Evolutionary conservation across 2,888 invertebrate genomes (phyloP).

Genomic region (Cremastinae sp.): DNA sequence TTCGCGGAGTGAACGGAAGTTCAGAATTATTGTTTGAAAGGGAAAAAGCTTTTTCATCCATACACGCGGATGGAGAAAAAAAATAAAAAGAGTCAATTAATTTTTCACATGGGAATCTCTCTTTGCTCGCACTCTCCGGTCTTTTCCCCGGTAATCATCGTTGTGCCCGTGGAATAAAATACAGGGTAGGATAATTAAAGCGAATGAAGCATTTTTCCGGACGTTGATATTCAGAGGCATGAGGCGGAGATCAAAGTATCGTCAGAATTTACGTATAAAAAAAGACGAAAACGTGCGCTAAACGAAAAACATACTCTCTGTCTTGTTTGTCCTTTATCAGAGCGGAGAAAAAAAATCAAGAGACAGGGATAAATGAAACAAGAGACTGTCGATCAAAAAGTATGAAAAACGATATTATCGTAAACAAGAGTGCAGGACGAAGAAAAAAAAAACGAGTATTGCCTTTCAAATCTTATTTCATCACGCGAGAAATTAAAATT

Average conservation of each 20-base stretch:
- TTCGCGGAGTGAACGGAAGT: too few relatives aligned
- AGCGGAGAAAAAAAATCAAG: neutral
- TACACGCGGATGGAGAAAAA: too few relatives aligned
- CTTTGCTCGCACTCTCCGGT: neutral
- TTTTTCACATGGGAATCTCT: neutral
- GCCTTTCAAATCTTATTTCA: too few relatives aligned
- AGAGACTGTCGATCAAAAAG: neutral
- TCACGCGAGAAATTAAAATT: neutral
- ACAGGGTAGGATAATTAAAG: conserved; percentile 35
- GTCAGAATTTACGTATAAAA: neutral
- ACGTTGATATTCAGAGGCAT: conserved; percentile 1
- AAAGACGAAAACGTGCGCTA: neutral
- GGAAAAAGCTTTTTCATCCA: too few relatives aligned
- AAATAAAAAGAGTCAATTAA: too few relatives aligned
- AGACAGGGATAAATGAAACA: too few relatives aligned
- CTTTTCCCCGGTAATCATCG: neutral
- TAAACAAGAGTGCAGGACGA: neutral
- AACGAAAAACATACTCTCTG: neutral
- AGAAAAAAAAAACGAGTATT: neutral
- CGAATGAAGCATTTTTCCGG: conserved; percentile 32
- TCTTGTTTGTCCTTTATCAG: neutral
- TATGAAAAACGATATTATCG: neutral
- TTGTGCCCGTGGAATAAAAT: neutral
- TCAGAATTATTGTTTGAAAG: too few relatives aligned
- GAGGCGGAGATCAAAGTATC: conserved; percentile 12